Percentiles rank a stretch among this genome's conserved stretches.
Conservation (phyloP, 1,140 invertebrate genomes). For the Drosophila arizonae region DNA sequence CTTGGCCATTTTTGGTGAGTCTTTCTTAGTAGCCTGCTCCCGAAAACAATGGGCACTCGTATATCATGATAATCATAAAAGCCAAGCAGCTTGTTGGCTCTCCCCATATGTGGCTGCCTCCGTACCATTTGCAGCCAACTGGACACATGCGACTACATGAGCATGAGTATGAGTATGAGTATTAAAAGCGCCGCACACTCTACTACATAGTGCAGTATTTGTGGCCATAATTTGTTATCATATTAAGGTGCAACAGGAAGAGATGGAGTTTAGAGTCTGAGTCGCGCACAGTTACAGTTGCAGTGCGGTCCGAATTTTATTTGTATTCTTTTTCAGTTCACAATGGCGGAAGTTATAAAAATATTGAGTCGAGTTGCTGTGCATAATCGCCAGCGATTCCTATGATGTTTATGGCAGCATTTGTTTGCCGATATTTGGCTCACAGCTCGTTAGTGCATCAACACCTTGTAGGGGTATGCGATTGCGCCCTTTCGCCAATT, state of each 20-base stretch:
- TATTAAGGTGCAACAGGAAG: constrained; percentile 74
- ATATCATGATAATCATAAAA: constrained; percentile 80
- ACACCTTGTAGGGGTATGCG: constrained; percentile 75
- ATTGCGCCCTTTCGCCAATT: constrained; percentile 77
- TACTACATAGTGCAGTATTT: constrained; percentile 33
- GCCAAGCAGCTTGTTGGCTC: constrained; percentile 51
- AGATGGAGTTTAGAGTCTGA: constrained; percentile 38
- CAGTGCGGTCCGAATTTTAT: constrained; percentile 45
- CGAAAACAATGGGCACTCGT: constrained; percentile 78
- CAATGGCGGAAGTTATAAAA: constrained; percentile 49
- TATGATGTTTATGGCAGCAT: constrained; percentile 76
- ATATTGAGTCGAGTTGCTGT: constrained; percentile 10
- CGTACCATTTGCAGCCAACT: constrained; percentile 12
- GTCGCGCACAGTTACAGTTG: constrained; percentile 28
- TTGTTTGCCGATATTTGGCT: constrained; percentile 61
- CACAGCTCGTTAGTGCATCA: constrained; percentile 75
- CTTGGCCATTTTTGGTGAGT: constrained; percentile 73
- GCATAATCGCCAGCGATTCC: constrained; percentile 51
- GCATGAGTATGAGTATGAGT: constrained; percentile 49
- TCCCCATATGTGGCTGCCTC: constrained; percentile 49
- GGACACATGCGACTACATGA: constrained; percentile 27
- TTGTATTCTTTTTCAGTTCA: constrained; percentile 14
- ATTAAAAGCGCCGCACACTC: constrained; percentile 77
- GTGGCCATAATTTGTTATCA: constrained; percentile 78
- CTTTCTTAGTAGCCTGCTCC: constrained; percentile 55